phyloP scores from a whole-genome alignment of 2,113 vertebrate genomes.

The Progne subis region DNA sequence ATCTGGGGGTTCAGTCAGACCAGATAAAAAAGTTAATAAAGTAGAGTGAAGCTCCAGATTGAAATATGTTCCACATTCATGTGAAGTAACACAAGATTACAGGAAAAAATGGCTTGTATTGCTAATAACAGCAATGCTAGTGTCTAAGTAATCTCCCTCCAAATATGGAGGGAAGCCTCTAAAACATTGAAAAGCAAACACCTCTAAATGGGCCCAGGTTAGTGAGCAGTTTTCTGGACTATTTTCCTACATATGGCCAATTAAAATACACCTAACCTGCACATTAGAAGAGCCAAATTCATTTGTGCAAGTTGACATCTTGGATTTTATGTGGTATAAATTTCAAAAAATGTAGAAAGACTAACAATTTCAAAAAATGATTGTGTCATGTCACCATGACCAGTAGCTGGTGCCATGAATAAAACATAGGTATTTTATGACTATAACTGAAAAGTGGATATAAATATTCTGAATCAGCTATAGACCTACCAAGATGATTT shows the following conservation, averaged over 20 bases:
- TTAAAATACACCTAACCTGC: background rate
- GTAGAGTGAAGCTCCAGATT: background rate
- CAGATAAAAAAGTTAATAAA: background rate
- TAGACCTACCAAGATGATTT: background rate
- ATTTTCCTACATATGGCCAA: background rate
- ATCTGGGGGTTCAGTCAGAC: background rate
- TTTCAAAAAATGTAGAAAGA: background rate
- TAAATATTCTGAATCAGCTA: background rate
- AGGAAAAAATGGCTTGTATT: background rate
- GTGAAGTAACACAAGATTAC: background rate
- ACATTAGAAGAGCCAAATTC: background rate
- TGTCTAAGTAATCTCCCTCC: background rate
- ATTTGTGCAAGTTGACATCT: background rate
- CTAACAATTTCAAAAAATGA: background rate
- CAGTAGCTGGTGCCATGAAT: background rate
- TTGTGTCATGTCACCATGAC: background rate
- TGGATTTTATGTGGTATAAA: background rate
- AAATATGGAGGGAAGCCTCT: background rate
- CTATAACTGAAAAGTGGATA: background rate
- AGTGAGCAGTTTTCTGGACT: background rate
- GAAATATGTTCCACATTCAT: background rate
- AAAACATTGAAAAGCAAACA: background rate
- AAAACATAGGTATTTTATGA: background rate
- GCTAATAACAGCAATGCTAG: background rate
- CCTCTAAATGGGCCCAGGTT: background rate